Evolutionary conservation across 2,113 vertebrate genomes (phyloP), one percentile per base, ranked within the genome.

Genomic region (Apodemus sylvaticus): DNA sequence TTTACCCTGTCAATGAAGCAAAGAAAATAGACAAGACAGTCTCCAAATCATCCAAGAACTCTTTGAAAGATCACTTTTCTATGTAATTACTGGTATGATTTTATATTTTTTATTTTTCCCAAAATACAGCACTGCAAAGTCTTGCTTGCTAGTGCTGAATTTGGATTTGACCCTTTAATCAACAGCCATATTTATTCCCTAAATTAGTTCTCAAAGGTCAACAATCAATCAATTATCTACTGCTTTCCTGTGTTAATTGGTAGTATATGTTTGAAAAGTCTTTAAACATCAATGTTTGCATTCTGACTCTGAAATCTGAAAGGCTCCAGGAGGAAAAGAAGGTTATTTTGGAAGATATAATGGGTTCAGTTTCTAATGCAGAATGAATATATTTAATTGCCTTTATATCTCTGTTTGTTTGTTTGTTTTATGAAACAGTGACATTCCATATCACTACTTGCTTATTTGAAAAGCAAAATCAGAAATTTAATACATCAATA

Each of bases 181-280:
- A 94, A 94, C 66, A 97, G 96, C 92, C 92, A 97, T 98, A 93
- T 98, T 98, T 98, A 96, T 96, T 93, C 90, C 91, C 90, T 96
- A 97, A 97, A 98, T 98, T 98, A 98, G 94, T 97, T 97, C 96
- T 98, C 98, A 98, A 97, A 98, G 97, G 97, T 98, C 97, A 98
- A 98, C 98, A 98, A 97, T 70, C 0, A 62, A 98, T 98, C 96
- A 98, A 97, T 98, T 98, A 98, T 93, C 97, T 97, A 95, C 94
- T 96, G 86, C 97, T 97, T 97, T 81, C 71, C 93, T 97, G 81
- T 82, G 90, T 98, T 98, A 98, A 98, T 98, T 98, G 94, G 96
- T 96, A 62, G 10, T 82, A 94, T 96, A 94, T 97, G 70, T 96
- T 97, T 97, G 94, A 90, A 96, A 98, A 98, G 91, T 93, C 20